Evolutionary conservation across 2,888 invertebrate genomes (phyloP), one percentile per base, ranked within the genome.

Genomic region (Campaea margaritaria): DNA sequence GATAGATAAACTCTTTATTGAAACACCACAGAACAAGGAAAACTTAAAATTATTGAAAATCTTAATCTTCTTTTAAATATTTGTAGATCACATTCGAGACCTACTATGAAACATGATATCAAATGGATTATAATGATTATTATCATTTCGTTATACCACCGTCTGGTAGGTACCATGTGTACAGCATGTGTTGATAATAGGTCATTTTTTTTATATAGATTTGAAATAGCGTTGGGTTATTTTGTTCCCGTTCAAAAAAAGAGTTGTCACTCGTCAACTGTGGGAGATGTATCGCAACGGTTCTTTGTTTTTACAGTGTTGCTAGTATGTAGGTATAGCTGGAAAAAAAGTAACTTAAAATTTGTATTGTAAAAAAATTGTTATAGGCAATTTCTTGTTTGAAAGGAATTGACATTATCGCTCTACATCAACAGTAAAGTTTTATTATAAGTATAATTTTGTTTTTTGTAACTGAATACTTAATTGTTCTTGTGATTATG

Each of bases 221-320:
- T 72, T 65, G 56, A 70, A 75, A 75, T 75, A 77, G 67, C 66
- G 47, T 48, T 49, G 55, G 36, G 67, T 64, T 41, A 42, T 16
- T 55, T 31, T 41, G 39, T 34, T 36, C 5, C 9, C 61, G 49
- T 63, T 71, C 68, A 46, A 72, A 76, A 75, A 75, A 74, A 68
- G 68, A 57, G 54, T 54, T 72, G 72, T 78, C 78, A 76, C 66
- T 78, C 78, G 50, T 75, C 78, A 71, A 62, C 65, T 63, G 67
- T 62, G 57, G 58, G 54, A 56, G 60, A 61, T 51, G 51, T 61
- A 42, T 44, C 47, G 46, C 49, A 44, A 50, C 55, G n/a, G 36
- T 36, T 36, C 1, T n/a, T 10, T 27, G 61, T 68, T 64, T 60
- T 65, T 67, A 64, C 64, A 57, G 50, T 44, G 62, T 70, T 67